Base-by-base conservation (phyloP, 2,888 invertebrate genomes). In the Phlogophora meticulosa region DNA sequence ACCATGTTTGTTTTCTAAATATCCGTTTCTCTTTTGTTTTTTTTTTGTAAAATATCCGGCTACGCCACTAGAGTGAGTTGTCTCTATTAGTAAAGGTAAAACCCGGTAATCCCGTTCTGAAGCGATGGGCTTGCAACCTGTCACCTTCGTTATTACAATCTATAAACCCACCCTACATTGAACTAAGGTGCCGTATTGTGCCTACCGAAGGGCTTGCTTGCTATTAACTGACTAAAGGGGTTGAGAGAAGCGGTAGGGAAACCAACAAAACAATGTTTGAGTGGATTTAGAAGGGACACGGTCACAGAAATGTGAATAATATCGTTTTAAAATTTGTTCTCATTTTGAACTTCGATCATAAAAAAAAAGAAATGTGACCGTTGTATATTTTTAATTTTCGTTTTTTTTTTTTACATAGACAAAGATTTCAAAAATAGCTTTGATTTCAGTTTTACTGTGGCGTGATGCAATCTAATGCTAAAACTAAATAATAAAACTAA, bases 121-220 rank as follows among this genome's bases (percentile, higher is more conserved):
- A 70, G 56, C 62, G 65, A 40, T 45, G 56, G 53, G 38, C 60
- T 64, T 61, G 66, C 80, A 80, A 69, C 53, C 75, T 74, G 80
- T 57, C 78, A 75, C 78, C 78, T 74, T 73, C 48, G 63, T 75
- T 80, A 80, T 79, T 77, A 74, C 79, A 66, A 77, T 74, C 71
- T 77, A 77, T 80, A 79, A 76, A 77, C 60, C 61, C 49, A 24
- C 49, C 53, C 66, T 48, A 55, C 52, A 55, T 60, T 53, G 72
- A 59, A 61, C 77, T 45, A 42, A 43, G 71, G 72, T 17, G 51
- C 42, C 45, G 61, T 77, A 56, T 77, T 77, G 67, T 67, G 51
- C 38, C 45, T 38, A 58, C 59, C 9, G 36, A 52, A 56, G 38
- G 49, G 32, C 36, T 51, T 69, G 70, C 51, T 49, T 24, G 28